These are phyloP conservation scores for Macrobrachium nipponense DNA, from an alignment of 1,140 invertebrate genomes.

Conservation along the genomic window DNA sequence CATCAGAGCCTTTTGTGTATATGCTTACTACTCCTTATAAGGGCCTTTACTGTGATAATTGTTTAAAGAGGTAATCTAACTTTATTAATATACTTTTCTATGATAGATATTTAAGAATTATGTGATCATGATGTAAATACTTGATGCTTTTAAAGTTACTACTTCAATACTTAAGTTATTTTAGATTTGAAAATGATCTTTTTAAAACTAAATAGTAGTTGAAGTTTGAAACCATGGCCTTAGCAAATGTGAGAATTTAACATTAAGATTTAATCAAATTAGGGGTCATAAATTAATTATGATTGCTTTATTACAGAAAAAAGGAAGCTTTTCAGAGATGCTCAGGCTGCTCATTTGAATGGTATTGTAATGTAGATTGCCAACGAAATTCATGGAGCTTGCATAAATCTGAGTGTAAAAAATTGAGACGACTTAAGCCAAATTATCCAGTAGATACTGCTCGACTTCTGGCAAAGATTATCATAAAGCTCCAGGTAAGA, in stretches of 20 bases:
- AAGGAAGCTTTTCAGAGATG: slow-evolving; percentile 14
- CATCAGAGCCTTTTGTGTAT: slow-evolving; percentile 19
- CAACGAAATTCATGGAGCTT: slow-evolving; percentile 23
- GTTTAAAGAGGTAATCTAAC: background rate
- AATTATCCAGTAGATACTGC: slow-evolving; percentile 29
- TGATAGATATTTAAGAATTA: too few species aligned
- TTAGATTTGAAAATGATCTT: too few species aligned
- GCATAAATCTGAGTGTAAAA: slow-evolving; percentile 30
- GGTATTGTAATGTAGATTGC: slow-evolving; percentile 32
- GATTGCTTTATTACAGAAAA: background rate
- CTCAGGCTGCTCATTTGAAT: slow-evolving; percentile 30
- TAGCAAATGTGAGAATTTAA: too few species aligned
- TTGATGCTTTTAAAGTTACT: too few species aligned
- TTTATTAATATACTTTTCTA: too few species aligned
- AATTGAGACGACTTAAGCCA: slow-evolving; percentile 25
- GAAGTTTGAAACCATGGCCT: too few species aligned
- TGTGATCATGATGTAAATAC: too few species aligned
- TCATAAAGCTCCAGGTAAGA: slow-evolving; percentile 18
- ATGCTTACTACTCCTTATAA: background rate
- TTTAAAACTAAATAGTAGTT: too few species aligned
- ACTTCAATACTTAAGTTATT: too few species aligned
- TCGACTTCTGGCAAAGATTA: slow-evolving; percentile 26
- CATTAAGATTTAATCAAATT: too few species aligned
- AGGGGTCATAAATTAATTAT: too few species aligned
- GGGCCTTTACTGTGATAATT: slow-evolving; percentile 13